Conservation (phyloP, 2,888 invertebrate species). For the Pristionchus maxplancki region DNA sequence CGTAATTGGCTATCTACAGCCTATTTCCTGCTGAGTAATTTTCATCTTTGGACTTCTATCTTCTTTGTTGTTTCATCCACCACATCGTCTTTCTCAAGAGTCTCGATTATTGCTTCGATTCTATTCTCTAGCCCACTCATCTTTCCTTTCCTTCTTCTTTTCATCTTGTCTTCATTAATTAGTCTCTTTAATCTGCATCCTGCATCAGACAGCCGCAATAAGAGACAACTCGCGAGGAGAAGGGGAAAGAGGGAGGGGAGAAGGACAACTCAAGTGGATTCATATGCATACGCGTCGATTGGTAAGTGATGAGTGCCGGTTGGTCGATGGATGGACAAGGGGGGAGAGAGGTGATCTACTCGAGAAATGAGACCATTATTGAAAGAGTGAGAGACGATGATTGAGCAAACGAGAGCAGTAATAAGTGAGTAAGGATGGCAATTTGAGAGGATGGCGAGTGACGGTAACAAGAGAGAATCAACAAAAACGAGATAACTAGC, state of each 20-base stretch:
- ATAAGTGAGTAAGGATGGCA: slow-evolving; percentile 34
- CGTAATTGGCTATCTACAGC: background rate
- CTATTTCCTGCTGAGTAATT: background rate
- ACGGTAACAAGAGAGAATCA: background rate
- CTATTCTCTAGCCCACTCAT: background rate
- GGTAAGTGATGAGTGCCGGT: slow-evolving; percentile 17
- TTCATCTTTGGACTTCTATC: background rate
- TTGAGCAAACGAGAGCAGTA: background rate
- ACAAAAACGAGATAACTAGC: slow-evolving; percentile 30
- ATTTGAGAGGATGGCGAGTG: background rate
- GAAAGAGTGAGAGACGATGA: background rate
- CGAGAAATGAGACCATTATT: background rate
- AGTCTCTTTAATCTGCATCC: slow-evolving; percentile 27
- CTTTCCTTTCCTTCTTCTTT: background rate
- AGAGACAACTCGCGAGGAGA: slow-evolving; percentile 9
- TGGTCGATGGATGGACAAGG: no score
- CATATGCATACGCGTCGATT: background rate
- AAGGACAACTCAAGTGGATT: slow-evolving; percentile 13
- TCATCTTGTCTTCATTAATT: background rate
- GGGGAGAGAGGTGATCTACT: background rate
- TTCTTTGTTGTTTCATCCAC: background rate
- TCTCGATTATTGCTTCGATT: slow-evolving; percentile 4
- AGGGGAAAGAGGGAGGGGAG: background rate
- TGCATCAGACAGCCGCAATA: slow-evolving; percentile 26
- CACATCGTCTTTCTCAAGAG: background rate